These are phyloP conservation scores for Tichodroma muraria DNA, from an alignment of 2,113 vertebrate species.

Conservation along the genomic window DNA sequence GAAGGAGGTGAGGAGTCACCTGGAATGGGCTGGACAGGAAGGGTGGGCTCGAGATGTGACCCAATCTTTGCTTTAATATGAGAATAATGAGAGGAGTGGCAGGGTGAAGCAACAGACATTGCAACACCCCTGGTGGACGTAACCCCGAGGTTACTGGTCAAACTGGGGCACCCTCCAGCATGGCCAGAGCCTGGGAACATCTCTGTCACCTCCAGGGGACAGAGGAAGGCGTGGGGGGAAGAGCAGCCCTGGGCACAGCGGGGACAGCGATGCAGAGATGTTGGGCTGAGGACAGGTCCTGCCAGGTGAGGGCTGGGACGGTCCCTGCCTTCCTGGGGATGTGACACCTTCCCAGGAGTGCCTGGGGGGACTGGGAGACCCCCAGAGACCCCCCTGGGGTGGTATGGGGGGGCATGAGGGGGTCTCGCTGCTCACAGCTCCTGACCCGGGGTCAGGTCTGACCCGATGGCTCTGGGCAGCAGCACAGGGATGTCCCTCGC, in stretches of 20 bases:
- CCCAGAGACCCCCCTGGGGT: background rate
- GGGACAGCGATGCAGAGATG: background rate
- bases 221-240: background rate
- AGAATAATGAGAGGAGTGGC: background rate
- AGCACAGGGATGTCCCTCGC: background rate
- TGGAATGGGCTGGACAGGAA: background rate
- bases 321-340: background rate
- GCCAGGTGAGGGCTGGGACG: background rate
- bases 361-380: background rate
- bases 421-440: background rate
- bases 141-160: background rate
- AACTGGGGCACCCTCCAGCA: background rate
- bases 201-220: background rate
- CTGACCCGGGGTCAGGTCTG: background rate
- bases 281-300: background rate
- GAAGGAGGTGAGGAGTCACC: background rate
- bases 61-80: background rate
- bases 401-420: rapidly evolving
- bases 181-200: background rate
- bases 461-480: background rate
- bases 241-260: background rate
- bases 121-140: background rate
- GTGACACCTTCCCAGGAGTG: background rate
- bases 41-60: background rate
- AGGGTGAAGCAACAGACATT: slow-evolving; percentile 9